Conservation (phyloP, 2,797 vertebrate genomes). For the Myripristis jacobus region DNA sequence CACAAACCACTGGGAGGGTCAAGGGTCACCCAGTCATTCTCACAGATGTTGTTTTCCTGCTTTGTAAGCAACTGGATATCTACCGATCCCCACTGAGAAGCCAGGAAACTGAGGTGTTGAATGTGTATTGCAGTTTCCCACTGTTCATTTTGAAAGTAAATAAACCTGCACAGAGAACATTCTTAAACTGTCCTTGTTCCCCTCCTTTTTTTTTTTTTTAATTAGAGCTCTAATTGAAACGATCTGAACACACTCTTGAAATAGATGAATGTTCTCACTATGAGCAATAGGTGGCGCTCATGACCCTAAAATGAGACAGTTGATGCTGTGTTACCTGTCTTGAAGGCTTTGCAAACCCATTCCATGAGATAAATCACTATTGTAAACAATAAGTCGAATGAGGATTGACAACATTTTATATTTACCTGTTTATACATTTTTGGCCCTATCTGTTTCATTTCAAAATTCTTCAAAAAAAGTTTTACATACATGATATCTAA, state of each 20-base stretch:
- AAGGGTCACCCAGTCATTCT: slow-evolving; percentile 54
- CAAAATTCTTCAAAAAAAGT: not conserved
- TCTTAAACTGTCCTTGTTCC: slow-evolving; percentile 12
- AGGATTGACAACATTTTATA: not conserved
- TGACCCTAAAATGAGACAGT: slow-evolving; percentile 21
- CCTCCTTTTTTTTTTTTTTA: slow-evolving; percentile 15
- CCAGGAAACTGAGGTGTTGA: not conserved
- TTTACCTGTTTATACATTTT: not conserved
- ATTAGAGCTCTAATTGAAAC: slow-evolving; percentile 41
- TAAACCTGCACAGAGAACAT: not conserved
- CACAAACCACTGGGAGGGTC: slow-evolving; percentile 39
- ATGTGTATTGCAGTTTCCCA: slow-evolving; percentile 20
- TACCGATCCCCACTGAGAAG: slow-evolving; percentile 15
- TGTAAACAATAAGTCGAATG: slow-evolving; percentile 1
- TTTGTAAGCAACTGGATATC: slow-evolving; percentile 41
- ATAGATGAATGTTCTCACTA: slow-evolving; percentile 28
- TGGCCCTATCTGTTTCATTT: not conserved
- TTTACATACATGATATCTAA: too few relatives aligned
- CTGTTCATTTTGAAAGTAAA: not conserved
- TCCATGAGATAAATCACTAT: slow-evolving; percentile 11
- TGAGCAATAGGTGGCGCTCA: slow-evolving; percentile 66
- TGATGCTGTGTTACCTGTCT: not conserved
- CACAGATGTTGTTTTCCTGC: slow-evolving; percentile 62
- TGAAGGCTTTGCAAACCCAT: slow-evolving; percentile 43
- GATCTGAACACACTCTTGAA: slow-evolving; percentile 12